Base-by-base conservation (phyloP, 1,140 invertebrate species). In the Ostrea denselamellosa region DNA sequence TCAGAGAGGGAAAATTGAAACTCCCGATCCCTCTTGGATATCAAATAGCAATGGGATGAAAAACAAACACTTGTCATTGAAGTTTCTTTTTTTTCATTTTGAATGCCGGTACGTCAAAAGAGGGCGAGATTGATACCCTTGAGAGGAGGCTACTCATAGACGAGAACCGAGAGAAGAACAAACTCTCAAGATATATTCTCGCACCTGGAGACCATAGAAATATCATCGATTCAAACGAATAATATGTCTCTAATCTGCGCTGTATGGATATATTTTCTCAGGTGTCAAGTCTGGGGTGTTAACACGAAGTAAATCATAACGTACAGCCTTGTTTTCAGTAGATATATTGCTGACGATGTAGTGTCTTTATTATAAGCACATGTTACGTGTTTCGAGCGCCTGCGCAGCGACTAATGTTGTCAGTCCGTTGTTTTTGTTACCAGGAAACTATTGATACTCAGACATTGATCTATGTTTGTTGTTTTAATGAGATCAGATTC, bases 171-270 rank as follows among this genome's bases (percentile, higher is more conserved):
- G 28, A 34, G 68, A 77, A 17, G 68, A 34, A 14, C 9, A 34
- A 14, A 77, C 68, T 77, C 68, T 77, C 68, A 77, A 44, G 68
- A 77, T 77, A 34, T 77, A 77, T 17, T 28, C 22, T 25, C 14
- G 68, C 68, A 77, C 68, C 68, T 77, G 68, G 68, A 77, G 68
- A 77, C 68, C 68, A 77, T 77, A 77, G 68, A 28, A 77, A 77
- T 77, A 77, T 77, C 68, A 77, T 77, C 68, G 68, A 77, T 77
- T 77, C 68, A 77, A 77, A 77, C 68, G 68, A 77, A 77, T 77
- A 77, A 77, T 77, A 77, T 77, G 68, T 25, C 28, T 77, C 68
- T 77, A 77, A 77, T 77, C 68, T 77, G 68, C 68, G 17, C 68
- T 77, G 68, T 28, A 77, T 77, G 28, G 68, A 77, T 77, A 77